phyloP scores from a whole-genome alignment of 2,888 invertebrate genomes.

The Ichneumoninae sp. region DNA sequence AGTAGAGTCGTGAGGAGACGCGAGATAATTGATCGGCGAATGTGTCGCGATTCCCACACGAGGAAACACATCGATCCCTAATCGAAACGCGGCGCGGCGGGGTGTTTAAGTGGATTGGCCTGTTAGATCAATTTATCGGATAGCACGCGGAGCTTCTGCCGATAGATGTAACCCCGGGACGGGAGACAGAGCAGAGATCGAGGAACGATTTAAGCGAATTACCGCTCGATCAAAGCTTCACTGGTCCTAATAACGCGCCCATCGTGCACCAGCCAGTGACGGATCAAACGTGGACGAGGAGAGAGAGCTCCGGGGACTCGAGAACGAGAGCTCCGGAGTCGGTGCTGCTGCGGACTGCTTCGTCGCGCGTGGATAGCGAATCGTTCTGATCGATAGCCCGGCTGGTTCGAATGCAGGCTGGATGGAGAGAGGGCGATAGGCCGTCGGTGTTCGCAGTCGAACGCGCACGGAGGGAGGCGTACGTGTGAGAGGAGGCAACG shows the following conservation, averaged over 20 bases:
- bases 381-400: slow-evolving; percentile 64
- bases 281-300: slow-evolving; percentile 57
- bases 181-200: slow-evolving; percentile 44
- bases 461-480: slow-evolving; percentile 45
- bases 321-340: slow-evolving; percentile 25
- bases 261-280: slow-evolving; percentile 68
- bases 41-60: neutral
- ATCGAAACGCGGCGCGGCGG: neutral
- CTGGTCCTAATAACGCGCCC: slow-evolving; percentile 73
- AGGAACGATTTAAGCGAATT: slow-evolving; percentile 79
- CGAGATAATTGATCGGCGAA: neutral
- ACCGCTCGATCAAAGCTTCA: slow-evolving; percentile 78
- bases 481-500: slow-evolving; percentile 38
- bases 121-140: slow-evolving; percentile 43
- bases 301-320: slow-evolving; percentile 32
- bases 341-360: slow-evolving; percentile 20
- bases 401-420: slow-evolving; percentile 14
- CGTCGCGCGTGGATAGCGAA: slow-evolving; percentile 40
- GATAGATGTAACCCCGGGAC: neutral
- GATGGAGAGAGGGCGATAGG: slow-evolving; percentile 62
- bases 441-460: slow-evolving; percentile 55
- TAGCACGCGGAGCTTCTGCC: slow-evolving; percentile 35
- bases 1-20: neutral
- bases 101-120: slow-evolving; percentile 26
- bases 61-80: neutral